A percentile compares a stretch with the other conserved stretches of the same genome.
These are phyloP conservation scores for Oriolus oriolus DNA, from an alignment of 2,113 vertebrate species.

Conservation along the genomic window DNA sequence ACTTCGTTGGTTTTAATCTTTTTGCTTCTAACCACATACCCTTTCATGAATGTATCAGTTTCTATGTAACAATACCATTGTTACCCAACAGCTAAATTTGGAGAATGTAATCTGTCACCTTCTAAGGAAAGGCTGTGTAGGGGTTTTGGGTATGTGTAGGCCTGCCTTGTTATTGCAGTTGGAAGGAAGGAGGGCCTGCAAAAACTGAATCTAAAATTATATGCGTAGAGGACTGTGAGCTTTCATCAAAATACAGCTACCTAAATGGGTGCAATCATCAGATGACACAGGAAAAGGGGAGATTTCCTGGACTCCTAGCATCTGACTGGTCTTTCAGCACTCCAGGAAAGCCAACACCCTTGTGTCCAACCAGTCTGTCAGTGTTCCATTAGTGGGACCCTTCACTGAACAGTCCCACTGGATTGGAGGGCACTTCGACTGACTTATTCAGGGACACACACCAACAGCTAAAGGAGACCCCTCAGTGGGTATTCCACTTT, in stretches of 20 bases:
- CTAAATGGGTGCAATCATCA: neutral
- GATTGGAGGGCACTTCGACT: neutral
- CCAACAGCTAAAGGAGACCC: neutral
- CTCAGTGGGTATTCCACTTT: neutral
- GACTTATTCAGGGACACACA: too few species aligned
- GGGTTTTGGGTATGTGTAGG: accelerated
- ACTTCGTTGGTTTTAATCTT: neutral
- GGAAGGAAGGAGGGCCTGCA: neutral
- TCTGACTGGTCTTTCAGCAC: neutral
- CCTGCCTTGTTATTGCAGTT: neutral
- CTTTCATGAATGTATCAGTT: neutral
- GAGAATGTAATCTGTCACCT: neutral
- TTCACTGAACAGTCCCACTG: neutral
- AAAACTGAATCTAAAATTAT: neutral
- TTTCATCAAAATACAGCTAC: neutral
- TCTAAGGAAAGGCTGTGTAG: neutral
- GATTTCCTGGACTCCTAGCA: neutral
- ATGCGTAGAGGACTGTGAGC: neutral
- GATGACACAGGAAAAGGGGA: neutral
- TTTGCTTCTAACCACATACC: neutral
- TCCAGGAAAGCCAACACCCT: neutral
- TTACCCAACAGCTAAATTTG: neutral
- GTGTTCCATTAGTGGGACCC: too few species aligned
- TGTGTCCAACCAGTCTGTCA: neutral
- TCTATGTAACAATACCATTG: neutral